Evolutionary conservation across 2,797 vertebrate species (phyloP).

Genomic region (Coccyzus lansbergi): DNA sequence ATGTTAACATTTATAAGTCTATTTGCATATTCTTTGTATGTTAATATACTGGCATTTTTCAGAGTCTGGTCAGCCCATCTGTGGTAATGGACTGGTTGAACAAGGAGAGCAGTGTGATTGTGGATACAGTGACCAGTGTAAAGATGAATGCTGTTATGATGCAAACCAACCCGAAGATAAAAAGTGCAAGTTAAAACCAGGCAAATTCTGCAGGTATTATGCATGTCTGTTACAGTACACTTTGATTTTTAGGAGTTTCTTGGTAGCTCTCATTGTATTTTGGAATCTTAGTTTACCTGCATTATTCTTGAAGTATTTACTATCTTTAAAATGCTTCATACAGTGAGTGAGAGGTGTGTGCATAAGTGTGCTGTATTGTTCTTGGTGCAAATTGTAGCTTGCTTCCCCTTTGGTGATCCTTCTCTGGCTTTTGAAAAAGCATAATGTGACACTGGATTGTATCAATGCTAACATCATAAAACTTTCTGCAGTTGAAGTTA

Average conservation of each 20-base stretch:
- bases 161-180: constrained; percentile 85
- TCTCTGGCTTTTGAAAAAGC: background rate
- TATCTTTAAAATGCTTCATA: background rate
- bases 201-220: constrained; percentile 87
- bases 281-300: background rate
- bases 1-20: background rate
- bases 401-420: background rate
- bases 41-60: constrained; percentile 26
- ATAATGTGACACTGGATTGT: background rate
- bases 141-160: constrained; percentile 87
- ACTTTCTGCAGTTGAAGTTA: background rate
- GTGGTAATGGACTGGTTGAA: constrained; percentile 95
- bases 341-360: background rate
- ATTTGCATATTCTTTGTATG: background rate
- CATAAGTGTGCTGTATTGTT: background rate
- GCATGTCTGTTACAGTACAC: background rate
- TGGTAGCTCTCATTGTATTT: background rate
- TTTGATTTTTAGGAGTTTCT: background rate
- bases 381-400: background rate
- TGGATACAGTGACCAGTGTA: constrained; percentile 94
- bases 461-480: background rate
- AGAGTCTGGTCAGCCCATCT: constrained; percentile 98
- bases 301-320: background rate
- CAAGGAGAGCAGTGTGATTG: constrained; percentile 92
- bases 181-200: constrained; percentile 87